phyloP scores from a whole-genome alignment of 2,113 vertebrate species.

The Macquaria ambigua region DNA sequence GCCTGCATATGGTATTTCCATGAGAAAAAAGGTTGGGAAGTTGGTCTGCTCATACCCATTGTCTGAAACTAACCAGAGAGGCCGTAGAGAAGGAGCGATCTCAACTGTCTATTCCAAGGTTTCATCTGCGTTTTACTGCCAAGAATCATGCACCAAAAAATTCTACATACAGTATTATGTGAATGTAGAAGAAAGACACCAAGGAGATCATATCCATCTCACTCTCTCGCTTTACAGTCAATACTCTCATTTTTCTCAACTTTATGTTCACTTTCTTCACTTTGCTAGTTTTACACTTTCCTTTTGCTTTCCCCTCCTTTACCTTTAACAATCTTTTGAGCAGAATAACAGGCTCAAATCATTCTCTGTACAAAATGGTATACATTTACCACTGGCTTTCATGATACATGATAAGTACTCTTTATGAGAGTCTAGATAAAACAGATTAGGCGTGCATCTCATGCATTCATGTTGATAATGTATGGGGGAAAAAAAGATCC shows the following conservation, averaged over 20 bases:
- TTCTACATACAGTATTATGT: background rate
- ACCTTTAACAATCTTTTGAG: background rate
- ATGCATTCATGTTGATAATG: background rate
- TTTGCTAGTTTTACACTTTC: background rate
- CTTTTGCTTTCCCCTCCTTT: background rate
- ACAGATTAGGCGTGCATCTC: background rate
- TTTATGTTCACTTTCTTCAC: background rate
- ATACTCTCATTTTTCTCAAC: background rate
- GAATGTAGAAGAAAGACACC: background rate
- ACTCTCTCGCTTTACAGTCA: background rate
- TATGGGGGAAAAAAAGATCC: background rate
- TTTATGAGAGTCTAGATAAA: background rate
- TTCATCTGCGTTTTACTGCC: conserved; percentile 61
- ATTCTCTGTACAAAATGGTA: background rate
- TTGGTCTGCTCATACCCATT: conserved; percentile 75
- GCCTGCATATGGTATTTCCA: conserved; percentile 86
- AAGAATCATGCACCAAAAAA: conserved; percentile 30
- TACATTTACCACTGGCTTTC: background rate
- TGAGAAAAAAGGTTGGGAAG: conserved; percentile 86
- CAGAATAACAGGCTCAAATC: background rate
- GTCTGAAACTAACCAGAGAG: conserved; percentile 90
- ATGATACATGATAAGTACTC: background rate
- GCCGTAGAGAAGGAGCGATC: conserved; percentile 25
- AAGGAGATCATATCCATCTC: background rate
- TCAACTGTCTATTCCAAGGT: conserved; percentile 50